A percentile compares a stretch with the other conserved stretches of the same genome.
phyloP scores from a whole-genome alignment of 2,797 vertebrate species.

The Pterois miles region DNA sequence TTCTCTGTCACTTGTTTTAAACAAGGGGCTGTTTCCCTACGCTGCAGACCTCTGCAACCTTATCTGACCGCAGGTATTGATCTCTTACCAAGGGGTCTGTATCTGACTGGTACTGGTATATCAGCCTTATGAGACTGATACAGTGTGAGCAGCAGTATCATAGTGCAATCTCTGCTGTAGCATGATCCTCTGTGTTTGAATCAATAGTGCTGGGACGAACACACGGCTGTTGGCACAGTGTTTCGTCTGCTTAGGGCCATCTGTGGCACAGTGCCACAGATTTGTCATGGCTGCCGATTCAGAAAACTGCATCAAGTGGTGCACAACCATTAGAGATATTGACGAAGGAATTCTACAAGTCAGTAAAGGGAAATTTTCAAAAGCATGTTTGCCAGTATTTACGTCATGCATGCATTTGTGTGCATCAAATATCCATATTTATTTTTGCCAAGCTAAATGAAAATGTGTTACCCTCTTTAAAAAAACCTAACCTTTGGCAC shows the following conservation, averaged over 20 bases:
- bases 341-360: not conserved
- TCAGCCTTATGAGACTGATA: constrained; percentile 29
- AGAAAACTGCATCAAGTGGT: constrained; percentile 14
- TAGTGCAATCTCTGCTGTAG: constrained; percentile 40
- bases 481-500: too few species aligned
- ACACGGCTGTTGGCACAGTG: constrained; percentile 14
- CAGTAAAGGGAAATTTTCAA: not conserved
- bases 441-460: not conserved
- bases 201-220: constrained; percentile 31
- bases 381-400: not conserved
- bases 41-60: constrained; percentile 40
- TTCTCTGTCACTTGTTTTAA: constrained; percentile 11
- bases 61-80: constrained; percentile 54
- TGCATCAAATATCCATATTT: not conserved
- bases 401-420: not conserved
- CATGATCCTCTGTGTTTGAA: constrained; percentile 38
- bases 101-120: constrained; percentile 5
- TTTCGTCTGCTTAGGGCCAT: constrained; percentile 6
- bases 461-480: too few species aligned
- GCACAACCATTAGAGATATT: not conserved
- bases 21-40: constrained; percentile 25
- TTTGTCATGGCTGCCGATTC: constrained; percentile 27
- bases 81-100: constrained; percentile 24
- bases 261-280: constrained; percentile 23
- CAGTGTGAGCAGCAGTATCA: constrained; percentile 41